These are phyloP conservation scores for Drosophila rhopaloa DNA, from an alignment of 1,140 invertebrate genomes.

Conservation along the genomic window DNA sequence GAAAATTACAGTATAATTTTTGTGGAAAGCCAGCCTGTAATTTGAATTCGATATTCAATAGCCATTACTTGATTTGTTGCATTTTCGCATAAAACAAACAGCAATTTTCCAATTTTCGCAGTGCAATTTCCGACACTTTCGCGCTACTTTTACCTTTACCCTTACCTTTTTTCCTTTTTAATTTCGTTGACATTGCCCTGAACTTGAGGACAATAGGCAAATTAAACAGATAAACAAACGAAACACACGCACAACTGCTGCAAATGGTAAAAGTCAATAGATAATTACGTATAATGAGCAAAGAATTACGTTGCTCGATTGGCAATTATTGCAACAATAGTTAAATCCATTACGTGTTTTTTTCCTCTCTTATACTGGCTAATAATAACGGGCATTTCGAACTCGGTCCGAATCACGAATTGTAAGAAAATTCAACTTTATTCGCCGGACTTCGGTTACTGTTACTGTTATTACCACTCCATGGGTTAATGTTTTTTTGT, in stretches of 20 bases:
- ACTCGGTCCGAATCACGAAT: slow-evolving; percentile 33
- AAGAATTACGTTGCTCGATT: slow-evolving; percentile 46
- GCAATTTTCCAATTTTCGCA: slow-evolving; percentile 17
- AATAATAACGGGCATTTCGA: slow-evolving; percentile 44
- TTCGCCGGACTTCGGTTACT: slow-evolving; percentile 35
- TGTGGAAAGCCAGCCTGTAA: not conserved
- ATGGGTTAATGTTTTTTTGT: slow-evolving; percentile 37
- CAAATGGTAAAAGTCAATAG: slow-evolving; percentile 42
- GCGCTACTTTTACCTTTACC: slow-evolving; percentile 6
- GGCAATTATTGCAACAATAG: slow-evolving; percentile 48
- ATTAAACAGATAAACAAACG: slow-evolving; percentile 3
- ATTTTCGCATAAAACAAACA: slow-evolving; percentile 6
- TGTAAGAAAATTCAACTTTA: slow-evolving; percentile 32
- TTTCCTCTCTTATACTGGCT: not conserved
- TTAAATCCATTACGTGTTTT: slow-evolving; percentile 22
- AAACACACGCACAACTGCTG: slow-evolving; percentile 7
- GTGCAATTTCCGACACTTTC: slow-evolving; percentile 1
- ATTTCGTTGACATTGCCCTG: slow-evolving; percentile 39
- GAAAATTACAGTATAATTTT: slow-evolving; percentile 1
- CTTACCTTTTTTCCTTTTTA: slow-evolving; percentile 10
- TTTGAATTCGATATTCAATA: slow-evolving; percentile 14
- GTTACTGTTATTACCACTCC: slow-evolving; percentile 36
- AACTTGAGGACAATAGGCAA: slow-evolving; percentile 42
- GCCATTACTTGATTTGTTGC: not conserved
- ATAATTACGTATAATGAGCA: slow-evolving; percentile 42